phyloP scores from a whole-genome alignment of 2,888 invertebrate species.

The Ypsolopha sequella region DNA sequence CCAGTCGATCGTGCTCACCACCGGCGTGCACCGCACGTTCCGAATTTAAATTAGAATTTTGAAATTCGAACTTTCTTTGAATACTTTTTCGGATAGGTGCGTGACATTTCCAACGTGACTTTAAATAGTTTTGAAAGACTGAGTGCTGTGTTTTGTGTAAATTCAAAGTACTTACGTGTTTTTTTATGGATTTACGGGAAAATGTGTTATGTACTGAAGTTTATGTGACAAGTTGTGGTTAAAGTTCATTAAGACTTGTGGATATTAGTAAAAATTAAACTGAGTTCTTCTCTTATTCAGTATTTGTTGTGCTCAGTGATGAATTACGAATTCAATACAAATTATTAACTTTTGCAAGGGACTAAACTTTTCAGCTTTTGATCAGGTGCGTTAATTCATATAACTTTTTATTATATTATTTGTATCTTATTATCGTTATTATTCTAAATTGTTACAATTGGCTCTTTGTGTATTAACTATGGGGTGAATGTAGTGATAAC shows the following conservation, averaged over 20 bases:
- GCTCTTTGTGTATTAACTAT: no score
- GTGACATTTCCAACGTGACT: neutral
- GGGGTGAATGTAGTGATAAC: no score
- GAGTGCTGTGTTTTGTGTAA: neutral
- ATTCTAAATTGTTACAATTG: neutral
- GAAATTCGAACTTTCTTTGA: conserved; percentile 33
- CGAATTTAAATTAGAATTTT: conserved; percentile 27
- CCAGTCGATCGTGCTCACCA: conserved; percentile 56
- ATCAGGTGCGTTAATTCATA: neutral
- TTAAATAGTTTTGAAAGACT: neutral
- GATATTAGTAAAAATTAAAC: conserved; percentile 17
- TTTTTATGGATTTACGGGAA: conserved; percentile 4
- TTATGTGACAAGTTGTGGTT: conserved; percentile 47
- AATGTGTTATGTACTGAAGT: conserved; percentile 26
- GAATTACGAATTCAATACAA: neutral
- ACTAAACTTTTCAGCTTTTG: no score
- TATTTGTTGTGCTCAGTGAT: conserved; percentile 19
- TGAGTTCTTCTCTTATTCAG: conserved; percentile 6
- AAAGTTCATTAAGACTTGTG: conserved; percentile 32
- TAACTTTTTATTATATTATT: neutral
- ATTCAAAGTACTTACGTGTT: neutral
- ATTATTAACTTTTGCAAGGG: no score
- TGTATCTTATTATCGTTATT: neutral
- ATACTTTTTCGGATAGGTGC: conserved; percentile 3
- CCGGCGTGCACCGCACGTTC: conserved; percentile 37